Evolutionary conservation across 2,797 vertebrate species (phyloP).

Genomic region (Lateolabrax maculatus): DNA sequence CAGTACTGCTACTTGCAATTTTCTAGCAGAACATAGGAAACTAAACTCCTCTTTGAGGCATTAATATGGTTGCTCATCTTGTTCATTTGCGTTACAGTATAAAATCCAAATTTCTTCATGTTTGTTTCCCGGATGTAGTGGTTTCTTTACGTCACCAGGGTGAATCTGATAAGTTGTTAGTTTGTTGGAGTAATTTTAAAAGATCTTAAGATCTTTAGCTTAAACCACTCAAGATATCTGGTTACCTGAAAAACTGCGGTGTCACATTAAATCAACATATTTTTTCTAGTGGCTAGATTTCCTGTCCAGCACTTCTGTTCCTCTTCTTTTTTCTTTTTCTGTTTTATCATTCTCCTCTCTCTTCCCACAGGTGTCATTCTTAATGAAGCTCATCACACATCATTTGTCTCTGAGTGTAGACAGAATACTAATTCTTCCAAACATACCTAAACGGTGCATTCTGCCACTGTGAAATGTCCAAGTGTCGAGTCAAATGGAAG

Average conservation of each 20-base stretch:
- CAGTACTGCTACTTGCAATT: too few relatives aligned
- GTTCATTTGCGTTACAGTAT: too few relatives aligned
- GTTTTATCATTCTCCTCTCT: not conserved
- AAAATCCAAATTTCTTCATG: too few relatives aligned
- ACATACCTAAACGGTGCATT: not conserved
- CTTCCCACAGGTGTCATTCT: not conserved
- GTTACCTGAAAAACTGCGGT: not conserved
- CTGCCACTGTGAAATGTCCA: not conserved
- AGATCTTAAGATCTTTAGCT: too few relatives aligned
- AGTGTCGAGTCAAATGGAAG: slow-evolving; percentile 30
- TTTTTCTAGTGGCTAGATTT: not conserved
- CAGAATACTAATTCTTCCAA: slow-evolving; percentile 2
- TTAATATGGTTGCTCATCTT: too few relatives aligned
- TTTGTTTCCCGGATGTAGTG: too few relatives aligned
- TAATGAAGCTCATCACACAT: slow-evolving; percentile 13
- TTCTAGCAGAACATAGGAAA: too few relatives aligned
- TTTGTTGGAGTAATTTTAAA: too few relatives aligned
- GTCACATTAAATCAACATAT: not conserved
- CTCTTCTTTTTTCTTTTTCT: not conserved
- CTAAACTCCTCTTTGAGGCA: too few relatives aligned
- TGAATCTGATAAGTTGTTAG: too few relatives aligned
- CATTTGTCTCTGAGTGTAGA: not conserved
- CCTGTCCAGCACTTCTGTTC: not conserved
- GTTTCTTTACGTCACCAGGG: too few relatives aligned
- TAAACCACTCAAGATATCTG: not conserved